Conservation (phyloP, 1,140 invertebrate genomes). For the Druon quercuslanigerum region DNA sequence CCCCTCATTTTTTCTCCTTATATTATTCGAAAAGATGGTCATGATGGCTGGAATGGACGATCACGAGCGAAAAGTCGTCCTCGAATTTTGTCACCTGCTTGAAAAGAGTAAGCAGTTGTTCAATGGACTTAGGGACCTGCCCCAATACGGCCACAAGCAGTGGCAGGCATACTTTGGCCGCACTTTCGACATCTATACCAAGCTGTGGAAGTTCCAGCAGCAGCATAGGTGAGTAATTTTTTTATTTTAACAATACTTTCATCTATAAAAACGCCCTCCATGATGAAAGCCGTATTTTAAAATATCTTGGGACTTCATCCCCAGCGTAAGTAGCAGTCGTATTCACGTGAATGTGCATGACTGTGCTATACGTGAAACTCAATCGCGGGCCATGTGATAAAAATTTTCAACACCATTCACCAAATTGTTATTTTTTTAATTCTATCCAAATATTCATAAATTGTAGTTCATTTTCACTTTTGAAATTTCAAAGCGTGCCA, state of each 20-base stretch:
- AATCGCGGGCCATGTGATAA: not conserved
- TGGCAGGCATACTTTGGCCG: constrained; percentile 98
- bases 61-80: constrained; percentile 94
- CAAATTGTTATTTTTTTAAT: not conserved
- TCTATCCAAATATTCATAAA: too few species aligned
- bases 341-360: not conserved
- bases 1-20: constrained; percentile 57
- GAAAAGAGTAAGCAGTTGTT: constrained; percentile 99
- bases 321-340: not conserved
- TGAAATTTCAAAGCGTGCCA: too few species aligned
- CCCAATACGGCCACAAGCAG: constrained; percentile 97
- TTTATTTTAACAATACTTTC: not conserved
- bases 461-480: too few species aligned
- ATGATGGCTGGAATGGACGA: constrained; percentile 87
- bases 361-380: not conserved
- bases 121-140: constrained; percentile 95
- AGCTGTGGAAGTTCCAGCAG: constrained; percentile 99
- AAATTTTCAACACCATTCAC: not conserved
- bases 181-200: constrained; percentile 98
- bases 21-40: constrained; percentile 76
- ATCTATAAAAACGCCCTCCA: too few species aligned
- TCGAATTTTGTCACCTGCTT: constrained; percentile 96
- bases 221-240: constrained; percentile 86
- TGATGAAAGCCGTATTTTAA: not conserved
- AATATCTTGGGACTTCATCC: not conserved